Evolutionary conservation across 2,888 invertebrate species (phyloP), one percentile per base, ranked within the genome.

Genomic region (Gonocerus acuteangulatus): DNA sequence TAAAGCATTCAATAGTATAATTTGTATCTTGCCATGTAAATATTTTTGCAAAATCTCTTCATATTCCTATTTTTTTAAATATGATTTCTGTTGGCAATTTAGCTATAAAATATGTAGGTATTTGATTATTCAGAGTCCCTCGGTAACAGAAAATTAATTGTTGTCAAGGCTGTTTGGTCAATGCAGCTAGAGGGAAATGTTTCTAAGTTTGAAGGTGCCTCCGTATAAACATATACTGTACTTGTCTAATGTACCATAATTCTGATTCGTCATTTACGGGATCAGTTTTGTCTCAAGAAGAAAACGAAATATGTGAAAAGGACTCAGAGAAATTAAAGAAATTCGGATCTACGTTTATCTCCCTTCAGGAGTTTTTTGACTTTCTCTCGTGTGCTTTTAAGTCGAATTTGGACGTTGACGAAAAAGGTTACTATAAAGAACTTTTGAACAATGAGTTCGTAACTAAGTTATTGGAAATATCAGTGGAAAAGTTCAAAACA

Each of bases 311-410:
- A 45, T 45, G 27, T 47, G 32, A 57, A 27, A 45, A 57, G 4
- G 44, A 57, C 2, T 22, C 22, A 9, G 32, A 13, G 22, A n/a
- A 19, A 1, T 16, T 11, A n/a, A 27, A 15, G 18, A 32, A 19
- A 1, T 15, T 16, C 13, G 7, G 2, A 19, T 36, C 22, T 1
- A 27, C 44, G 2, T 18, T 42, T 18, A 23, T 57, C 3, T 36
- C 44, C 13, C 32, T 57, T 0, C 19, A 32, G 9, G 64, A 64
- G 47, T 64, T 64, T 56, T 64, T 64, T 22, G 62, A 62, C 21
- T 64, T 64, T 49, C 32, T 64, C 16, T 62, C 64, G 1, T 62
- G 56, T 22, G 64, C 64, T 11, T 64, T 48, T 48, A 60, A 59
- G 49, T 48, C 62, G 15, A 60, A 54, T 22, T 54, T 61, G 16